Evolutionary conservation across 2,797 vertebrate genomes (phyloP), one percentile per base, ranked within the genome.

Genomic region (Rachycentron canadum): DNA sequence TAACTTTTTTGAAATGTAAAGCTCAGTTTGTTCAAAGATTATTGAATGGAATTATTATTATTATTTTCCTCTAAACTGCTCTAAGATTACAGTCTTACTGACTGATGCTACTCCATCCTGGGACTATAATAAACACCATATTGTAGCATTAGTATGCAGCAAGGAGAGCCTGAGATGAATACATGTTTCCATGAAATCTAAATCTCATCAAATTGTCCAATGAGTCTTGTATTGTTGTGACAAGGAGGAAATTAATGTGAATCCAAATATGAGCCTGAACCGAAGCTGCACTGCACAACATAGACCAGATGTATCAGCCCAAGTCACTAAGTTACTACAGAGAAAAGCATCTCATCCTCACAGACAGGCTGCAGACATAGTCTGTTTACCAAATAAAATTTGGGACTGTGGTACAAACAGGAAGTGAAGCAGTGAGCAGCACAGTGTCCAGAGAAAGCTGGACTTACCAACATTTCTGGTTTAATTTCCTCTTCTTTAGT

Each of bases 241-340:
- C 19, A 45, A 38, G n/a, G 28, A 68, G 41, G 28, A 63, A 38
- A 16, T 72, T 41, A 69, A 47, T 43, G 36, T 23, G 47, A 62
- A 63, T 69, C 57, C 12, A 64, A n/a, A n/a, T n/a, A n/a, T n/a
- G n/a, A n/a, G n/a, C n/a, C n/a, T n/a, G n/a, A n/a, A n/a, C n/a
- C n/a, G n/a, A n/a, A n/a, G n/a, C 64, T 63, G 32, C 50, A 30
- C 60, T 2, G 13, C 36, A 26, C 68, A 76, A 73, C 50, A 38
- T 14, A 26, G 47, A 56, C 32, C 47, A 26, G 56, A 41, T 60
- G 9, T 34, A 36, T 63, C 34, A 32, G 68, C 40, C 19, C n/a
- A n/a, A n/a, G n/a, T n/a, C n/a, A n/a, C n/a, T n/a, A 32, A 60
- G 11, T 60, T 28, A 17, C 67, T 28, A 30, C 26, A 25, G 41